Evolutionary conservation across 2,797 vertebrate genomes (phyloP).

Genomic region (Xenentodon cancila): DNA sequence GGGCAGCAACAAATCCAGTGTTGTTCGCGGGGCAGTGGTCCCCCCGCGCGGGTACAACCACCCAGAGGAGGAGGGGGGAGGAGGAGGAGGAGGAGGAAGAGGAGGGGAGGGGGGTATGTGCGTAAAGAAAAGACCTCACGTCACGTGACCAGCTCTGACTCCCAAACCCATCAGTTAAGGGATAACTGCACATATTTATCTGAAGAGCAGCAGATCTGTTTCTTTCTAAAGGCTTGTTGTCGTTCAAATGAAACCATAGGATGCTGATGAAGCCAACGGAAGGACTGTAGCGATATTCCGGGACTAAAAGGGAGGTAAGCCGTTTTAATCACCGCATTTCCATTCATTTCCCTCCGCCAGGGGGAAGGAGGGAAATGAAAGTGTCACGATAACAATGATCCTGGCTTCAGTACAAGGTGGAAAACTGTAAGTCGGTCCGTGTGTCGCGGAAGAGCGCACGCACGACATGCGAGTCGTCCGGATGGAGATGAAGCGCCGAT

Average conservation of each 20-base stretch:
- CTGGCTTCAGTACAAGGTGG: not conserved
- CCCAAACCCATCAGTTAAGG: slow-evolving; percentile 53
- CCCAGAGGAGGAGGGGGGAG: not conserved
- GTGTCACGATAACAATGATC: slow-evolving; percentile 1
- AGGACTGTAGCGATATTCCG: slow-evolving; percentile 50
- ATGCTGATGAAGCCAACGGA: slow-evolving; percentile 55
- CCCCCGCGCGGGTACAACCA: slow-evolving; percentile 37
- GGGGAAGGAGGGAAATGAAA: not conserved
- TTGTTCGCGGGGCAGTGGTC: slow-evolving; percentile 17
- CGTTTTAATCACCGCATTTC: slow-evolving; percentile 24
- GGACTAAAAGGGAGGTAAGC: slow-evolving; percentile 64
- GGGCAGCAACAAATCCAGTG: slow-evolving; percentile 60
- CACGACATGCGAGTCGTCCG: slow-evolving; percentile 32
- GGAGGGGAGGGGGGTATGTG: slow-evolving; percentile 18
- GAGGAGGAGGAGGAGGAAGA: too few relatives aligned
- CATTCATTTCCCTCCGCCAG: slow-evolving; percentile 40
- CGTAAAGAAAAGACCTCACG: slow-evolving; percentile 54
- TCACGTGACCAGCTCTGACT: slow-evolving; percentile 74
- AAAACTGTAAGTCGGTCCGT: not conserved
- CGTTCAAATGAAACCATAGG: slow-evolving; percentile 34
- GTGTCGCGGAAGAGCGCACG: slow-evolving; percentile 4
- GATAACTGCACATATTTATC: slow-evolving; percentile 41
- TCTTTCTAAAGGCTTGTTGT: slow-evolving; percentile 11
- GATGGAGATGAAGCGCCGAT: slow-evolving; percentile 39
- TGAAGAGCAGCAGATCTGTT: not conserved